Evolutionary conservation across 2,888 invertebrate genomes (phyloP), one percentile per base, ranked within the genome.

Genomic region (Chelonus formosanus): DNA sequence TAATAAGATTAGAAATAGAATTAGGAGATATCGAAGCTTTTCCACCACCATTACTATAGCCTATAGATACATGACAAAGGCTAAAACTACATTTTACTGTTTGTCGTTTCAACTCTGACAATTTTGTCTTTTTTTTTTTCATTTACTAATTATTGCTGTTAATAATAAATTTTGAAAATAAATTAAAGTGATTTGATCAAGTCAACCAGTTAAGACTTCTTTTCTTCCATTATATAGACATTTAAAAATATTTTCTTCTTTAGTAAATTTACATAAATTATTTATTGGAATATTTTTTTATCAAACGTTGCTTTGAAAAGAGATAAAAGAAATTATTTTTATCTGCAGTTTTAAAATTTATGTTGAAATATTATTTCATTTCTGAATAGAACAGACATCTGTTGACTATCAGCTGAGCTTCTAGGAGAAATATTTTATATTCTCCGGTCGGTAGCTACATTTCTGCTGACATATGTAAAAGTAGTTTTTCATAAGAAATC

Each of bases 1-100:
- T 69, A 72, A 70, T 70, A 50, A 60, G 63, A 67, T 69, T 67
- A 61, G 61, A 70, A 72, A 70, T 69, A 61, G 64, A 72, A 72
- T 72, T 69, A 70, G 64, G 36, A 61, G 52, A 52, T 61, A 67
- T 70, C 53, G 62, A 44, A 58, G 43, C 53, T 57, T 54, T 56
- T 20, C 31, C 7, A 53, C 20, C 20, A 20, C 20, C 20, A 20
- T 20, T 20, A 43, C 59, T 52, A 52, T 50, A 52, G 40, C 5
- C 36, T 40, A 10, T 34, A 32, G 44, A 43, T 10, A 44, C 53
- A 7, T 56, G 6, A 36, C 10, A 10, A 36, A n/a, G 35, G 4
- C 8, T 47, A n/a, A 47, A n/a, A 20, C 32, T 40, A 52, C 32
- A 20, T 20, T 20, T 20, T 2, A 20, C 20, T 20, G 20, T 2